Base-by-base conservation (phyloP, 2,888 invertebrate genomes). In the Dicyrtomina minuta region DNA sequence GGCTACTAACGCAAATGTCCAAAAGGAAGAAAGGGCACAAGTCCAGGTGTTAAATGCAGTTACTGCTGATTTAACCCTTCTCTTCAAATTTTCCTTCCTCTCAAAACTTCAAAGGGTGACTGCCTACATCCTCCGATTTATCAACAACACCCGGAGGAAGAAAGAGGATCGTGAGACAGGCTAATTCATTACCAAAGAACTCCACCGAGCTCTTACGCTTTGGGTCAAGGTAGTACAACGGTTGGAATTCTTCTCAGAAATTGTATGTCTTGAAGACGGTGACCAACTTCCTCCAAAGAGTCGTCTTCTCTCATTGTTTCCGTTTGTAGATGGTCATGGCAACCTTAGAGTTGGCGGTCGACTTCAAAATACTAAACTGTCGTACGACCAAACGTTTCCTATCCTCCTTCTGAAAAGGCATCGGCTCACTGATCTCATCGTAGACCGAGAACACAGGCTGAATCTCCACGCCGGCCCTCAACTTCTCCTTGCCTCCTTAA, bases 401-500 rank as follows among this genome's bases (percentile, higher is more conserved):
- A 70, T 74, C 13, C 13, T 74, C 1, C 27, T 72, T 1, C 72
- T 67, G 0, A 43, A 27, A 12, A 20, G 56, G 8, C 49, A 60
- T 61, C 46, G 53, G 0, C 26, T 75, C 3, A 71, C 74, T 0
- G 59, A 51, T 3, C 39, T 74, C 8, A 24, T 75, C 0, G 43
- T 74, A 0, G 8, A 39, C 1, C 22, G 72, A 22, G 26, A 24
- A 27, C 80, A 81, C 68, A 1, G 61, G 3, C 53, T 49, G 5
- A 20, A 62, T 13, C 55, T 75, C 6, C 80, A 80, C 69, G 70
- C 70, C n/a, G 80, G 79, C 2, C 66, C 65, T 5, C 70, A 75
- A 51, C 66, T 76, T 12, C 56, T 78, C 13, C 66, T 79, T 24
- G 55, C 75, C 6, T 17, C 61, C 5, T 10, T 79, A 5, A 64